Base-by-base conservation (phyloP, 2,797 vertebrate genomes). In the Euthynnus affinis region DNA sequence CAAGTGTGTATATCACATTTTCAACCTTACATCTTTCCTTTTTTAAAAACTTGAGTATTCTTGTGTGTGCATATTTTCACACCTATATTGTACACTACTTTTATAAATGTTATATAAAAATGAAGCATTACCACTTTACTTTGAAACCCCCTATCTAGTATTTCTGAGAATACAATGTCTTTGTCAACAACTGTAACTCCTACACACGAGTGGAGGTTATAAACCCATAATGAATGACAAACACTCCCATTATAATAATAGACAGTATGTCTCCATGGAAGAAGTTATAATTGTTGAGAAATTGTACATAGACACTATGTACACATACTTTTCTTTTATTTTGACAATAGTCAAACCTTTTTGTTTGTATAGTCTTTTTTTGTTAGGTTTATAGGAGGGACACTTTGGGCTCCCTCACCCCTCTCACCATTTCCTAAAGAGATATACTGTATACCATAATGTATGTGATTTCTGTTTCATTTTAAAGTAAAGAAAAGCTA, bases 401-500 rank as follows among this genome's bases (percentile, higher is more conserved):
- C 12, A 42, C 13, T 42, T 42, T 42, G 34, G 4, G 8, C 17
- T 57, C n/a, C 12, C 25, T 53, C 10, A 20, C 0, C 13, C 9
- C 2, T 62, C 53, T 17, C 2, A 29, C 46, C 46, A 32, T 42
- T n/a, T 27, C 4, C 46, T 4, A 23, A 3, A 15, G 34, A 56
- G 0, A 0, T 40, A 14, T 52, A 5, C 56, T 27, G 40, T 42
- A 42, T 14, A 14, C 12, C 40, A 12, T 3, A 37, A 64, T 63
- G 40, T 40, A 18, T n/a, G 58, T 2, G 17, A 10, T 6, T 61
- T 34, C 2, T 51, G 9, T 51, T 53, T 42, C 8, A 25, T 46
- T 55, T 65, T 44, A 29, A 32, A 61, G 73, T 29, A 32, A 83
- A 75, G 53, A 61, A 9, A 76, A 73, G 57, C 22, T 64, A 15